Base-by-base conservation (phyloP, 2,797 vertebrate species). In the Sparus aurata region DNA sequence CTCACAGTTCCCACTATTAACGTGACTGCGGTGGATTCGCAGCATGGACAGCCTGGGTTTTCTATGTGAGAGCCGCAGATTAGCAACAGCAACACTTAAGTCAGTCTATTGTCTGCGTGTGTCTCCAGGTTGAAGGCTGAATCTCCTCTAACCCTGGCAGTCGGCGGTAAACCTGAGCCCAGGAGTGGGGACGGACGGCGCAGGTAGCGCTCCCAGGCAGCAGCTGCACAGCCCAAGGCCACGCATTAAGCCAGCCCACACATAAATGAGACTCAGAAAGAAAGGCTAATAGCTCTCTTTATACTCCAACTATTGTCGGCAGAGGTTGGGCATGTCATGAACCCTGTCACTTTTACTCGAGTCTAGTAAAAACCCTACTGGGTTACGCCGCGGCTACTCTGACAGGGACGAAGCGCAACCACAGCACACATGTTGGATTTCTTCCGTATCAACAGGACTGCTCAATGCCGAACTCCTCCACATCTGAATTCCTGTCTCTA, bases 221-320 rank as follows among this genome's bases (percentile, higher is more conserved):
- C 92, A 93, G 93, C 93, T 93, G 92, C 86, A 90, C 62, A 72
- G 91, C 94, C 91, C 85, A 67, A 82, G 90, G 93, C 90, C 84
- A 89, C 84, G 73, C 80, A 84, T 87, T 88, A 88, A 85, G 75
- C 38, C 69, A 64, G 79, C 69, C 79, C 78, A 85, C 85, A 87
- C 81, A 87, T 70, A 86, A 84, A 87, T 75, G 84, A 84, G 68
- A 77, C 69, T 75, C 45, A 30, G 52, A 90, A 46, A 83, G 79
- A 85, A 91, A 78, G 75, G 73, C 85, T 90, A 90, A 92, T 87
- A 87, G 82, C 54, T 76, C 43, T 89, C 82, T 89, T 89, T 84
- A 64, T 85, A 80, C 75, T 79, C 60, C 47, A 45, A 79, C 80
- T 49, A 80, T 61, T 77, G 67, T 65, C 73, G 71, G 75, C 63